Base-by-base conservation (phyloP, 2,113 vertebrate species). In the Silurus glanis region DNA sequence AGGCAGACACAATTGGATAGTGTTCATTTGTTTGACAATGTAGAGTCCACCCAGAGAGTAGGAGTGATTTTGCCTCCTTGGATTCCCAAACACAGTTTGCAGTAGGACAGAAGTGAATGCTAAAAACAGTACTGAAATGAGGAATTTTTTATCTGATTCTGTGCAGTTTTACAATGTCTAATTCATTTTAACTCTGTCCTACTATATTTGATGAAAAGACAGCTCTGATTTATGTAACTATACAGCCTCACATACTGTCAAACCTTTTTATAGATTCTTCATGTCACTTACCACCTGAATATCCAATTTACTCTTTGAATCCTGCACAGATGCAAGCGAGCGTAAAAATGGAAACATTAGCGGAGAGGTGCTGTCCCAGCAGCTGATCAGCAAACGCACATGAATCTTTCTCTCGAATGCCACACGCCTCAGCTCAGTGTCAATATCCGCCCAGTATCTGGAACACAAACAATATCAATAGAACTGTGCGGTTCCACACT, bases 391-490 rank as follows among this genome's bases (percentile, higher is more conserved):
- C 88, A 97, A 87, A 0, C 95, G 93, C 0, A 97, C 93, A 0
- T 17, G 87, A 71, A 97, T 86, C 0, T 37, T 83, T 25, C 91
- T 93, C 87, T 97, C 97, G 0, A 95, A 96, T 12, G 93, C 91
- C 0, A 92, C 93, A 1, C 90, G 90, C 0, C 97, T 94, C 49
- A 97, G 91, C 37, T 91, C 90, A 0, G 92, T 93, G 17, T 98
- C 97, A 0, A 98, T 97, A 5, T 93, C 92, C 0, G 95, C 94
- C 97, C 97, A 98, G 90, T 96, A 98, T 88, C 97, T 98, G 91
- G 81, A 87, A 85, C 56, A 61, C 14, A 76, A 61, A 86, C 79
- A 45, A 72, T 0, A 25, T 59, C 16, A 79, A 56, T 28, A 8
- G 14, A 28, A 79, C 25, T 59, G 16, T 59, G 17, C 1, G 9